Base-by-base conservation (phyloP, 1,140 invertebrate genomes). In the Goniozus legneri region DNA sequence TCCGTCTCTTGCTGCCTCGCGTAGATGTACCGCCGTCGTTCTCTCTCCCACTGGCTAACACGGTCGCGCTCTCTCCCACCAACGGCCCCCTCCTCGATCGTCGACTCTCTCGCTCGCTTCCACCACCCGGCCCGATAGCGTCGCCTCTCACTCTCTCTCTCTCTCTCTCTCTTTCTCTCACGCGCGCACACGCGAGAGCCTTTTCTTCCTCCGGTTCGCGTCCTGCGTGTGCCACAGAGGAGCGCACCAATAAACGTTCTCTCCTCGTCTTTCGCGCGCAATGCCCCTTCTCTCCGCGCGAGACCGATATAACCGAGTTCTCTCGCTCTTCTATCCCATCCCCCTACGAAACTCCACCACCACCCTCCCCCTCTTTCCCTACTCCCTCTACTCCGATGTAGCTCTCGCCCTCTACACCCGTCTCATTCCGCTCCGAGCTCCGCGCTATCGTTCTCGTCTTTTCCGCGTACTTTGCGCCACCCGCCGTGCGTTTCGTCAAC, bases 401-500 rank as follows among this genome's bases (percentile, higher is more conserved):
- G n/a, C n/a, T n/a, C n/a, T n/a, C n/a, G n/a, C n/a, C n/a, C n/a
- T n/a, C n/a, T n/a, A n/a, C n/a, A 19, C 10, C 10, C 44, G 42
- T n/a, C n/a, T n/a, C n/a, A n/a, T n/a, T n/a, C n/a, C n/a, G n/a
- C n/a, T n/a, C n/a, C n/a, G n/a, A n/a, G n/a, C n/a, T 19, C 31
- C 41, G 35, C 46, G 39, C 42, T 43, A 30, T 33, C 32, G 47
- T 43, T 43, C 33, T 36, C 13, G 31, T 57, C 50, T 54, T 60
- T 41, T 55, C 51, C 52, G 54, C 50, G 34, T 54, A 43, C 36
- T 38, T 54, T 47, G 62, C 60, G 68, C 65, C 71, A 67, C 68
- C 73, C 66, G 60, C 60, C 62, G 72, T 58, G 61, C 50, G 60
- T 55, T 65, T 65, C 40, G 52, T 47, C 60, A 69, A 74, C 70